phyloP scores from a whole-genome alignment of 23 tunicate species.

The Ciona savignyi region DNA sequence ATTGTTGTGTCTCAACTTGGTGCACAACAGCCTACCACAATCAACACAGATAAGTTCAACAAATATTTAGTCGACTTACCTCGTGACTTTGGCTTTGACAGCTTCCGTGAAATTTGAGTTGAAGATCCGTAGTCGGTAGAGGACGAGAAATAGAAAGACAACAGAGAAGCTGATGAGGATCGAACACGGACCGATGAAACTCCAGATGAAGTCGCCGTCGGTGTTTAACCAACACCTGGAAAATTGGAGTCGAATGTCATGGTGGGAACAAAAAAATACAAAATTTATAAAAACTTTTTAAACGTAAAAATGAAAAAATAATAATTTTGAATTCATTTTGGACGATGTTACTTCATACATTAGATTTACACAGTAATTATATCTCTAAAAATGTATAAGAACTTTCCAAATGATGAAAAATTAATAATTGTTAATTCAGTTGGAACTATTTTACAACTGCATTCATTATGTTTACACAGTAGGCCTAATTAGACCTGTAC shows the following conservation, averaged over 20 bases:
- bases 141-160: constrained; percentile 19
- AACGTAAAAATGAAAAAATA: not conserved
- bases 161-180: constrained; percentile 28
- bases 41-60: constrained; percentile 16
- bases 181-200: constrained; percentile 58
- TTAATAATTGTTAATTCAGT: too few relatives aligned
- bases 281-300: not conserved
- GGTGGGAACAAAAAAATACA: too few relatives aligned
- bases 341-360: not conserved
- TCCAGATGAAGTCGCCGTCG: constrained; percentile 58
- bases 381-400: too few relatives aligned
- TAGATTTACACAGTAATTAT: too few relatives aligned
- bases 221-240: constrained; percentile 62
- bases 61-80: constrained; percentile 3
- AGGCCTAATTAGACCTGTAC: too few relatives aligned
- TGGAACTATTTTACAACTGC: too few relatives aligned
- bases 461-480: too few relatives aligned
- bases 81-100: not conserved
- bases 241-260: constrained; percentile 15
- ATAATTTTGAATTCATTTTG: not conserved
- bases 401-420: too few relatives aligned
- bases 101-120: constrained; percentile 24
- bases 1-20: not conserved
- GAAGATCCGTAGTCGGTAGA: constrained; percentile 24
- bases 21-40: not conserved